Conservation (phyloP, 2,113 vertebrate genomes). For the Strix aluco region DNA sequence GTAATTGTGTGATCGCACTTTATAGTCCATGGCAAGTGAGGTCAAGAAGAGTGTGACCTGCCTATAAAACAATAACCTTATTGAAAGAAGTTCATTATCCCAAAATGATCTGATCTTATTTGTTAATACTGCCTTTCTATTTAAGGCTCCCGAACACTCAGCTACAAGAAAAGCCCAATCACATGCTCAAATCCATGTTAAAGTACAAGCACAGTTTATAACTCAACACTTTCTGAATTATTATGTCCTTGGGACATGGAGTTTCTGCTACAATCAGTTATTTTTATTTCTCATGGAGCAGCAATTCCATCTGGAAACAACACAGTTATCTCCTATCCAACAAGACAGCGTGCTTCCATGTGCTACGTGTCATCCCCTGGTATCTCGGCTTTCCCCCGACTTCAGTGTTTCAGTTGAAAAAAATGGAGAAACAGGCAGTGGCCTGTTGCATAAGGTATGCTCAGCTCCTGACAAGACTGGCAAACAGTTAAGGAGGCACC, state of each 20-base stretch:
- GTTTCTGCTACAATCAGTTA: slow-evolving; percentile 14
- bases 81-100: slow-evolving; percentile 52
- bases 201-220: slow-evolving; percentile 46
- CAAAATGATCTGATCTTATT: slow-evolving; percentile 15
- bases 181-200: slow-evolving; percentile 66
- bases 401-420: neutral
- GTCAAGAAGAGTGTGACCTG: slow-evolving; percentile 33
- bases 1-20: neutral
- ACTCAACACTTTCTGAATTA: slow-evolving; percentile 37
- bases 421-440: neutral
- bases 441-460: neutral
- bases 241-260: slow-evolving; percentile 3
- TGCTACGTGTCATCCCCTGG: neutral
- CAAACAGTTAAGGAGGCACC: neutral
- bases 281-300: neutral
- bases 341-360: neutral
- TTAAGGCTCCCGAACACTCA: neutral
- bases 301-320: neutral
- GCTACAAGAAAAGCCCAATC: slow-evolving; percentile 48
- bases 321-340: neutral
- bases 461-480: neutral
- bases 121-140: slow-evolving; percentile 42
- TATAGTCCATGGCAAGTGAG: neutral
- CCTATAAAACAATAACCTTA: slow-evolving; percentile 38
- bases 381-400: neutral